phyloP scores from a whole-genome alignment of 1,140 invertebrate species.

The Meteorus sp. region DNA sequence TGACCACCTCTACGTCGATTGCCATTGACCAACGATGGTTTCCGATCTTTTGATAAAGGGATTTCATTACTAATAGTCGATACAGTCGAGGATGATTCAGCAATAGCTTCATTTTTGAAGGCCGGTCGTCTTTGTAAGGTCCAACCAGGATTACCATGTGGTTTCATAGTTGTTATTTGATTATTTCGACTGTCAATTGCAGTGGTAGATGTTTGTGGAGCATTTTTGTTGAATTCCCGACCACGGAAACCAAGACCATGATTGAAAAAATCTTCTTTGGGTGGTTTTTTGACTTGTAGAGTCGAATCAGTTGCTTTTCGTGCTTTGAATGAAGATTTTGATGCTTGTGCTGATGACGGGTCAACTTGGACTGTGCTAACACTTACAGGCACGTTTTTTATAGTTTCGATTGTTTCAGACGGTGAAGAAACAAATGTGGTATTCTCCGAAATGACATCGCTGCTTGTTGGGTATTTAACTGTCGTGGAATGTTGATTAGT shows the following conservation, averaged over 20 bases:
- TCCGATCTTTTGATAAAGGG: conserved; percentile 25
- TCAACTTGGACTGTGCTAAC: not conserved
- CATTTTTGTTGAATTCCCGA: conserved; percentile 33
- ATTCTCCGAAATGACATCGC: no score
- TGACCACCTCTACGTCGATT: conserved; percentile 40
- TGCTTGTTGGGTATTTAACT: no score
- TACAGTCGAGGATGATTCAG: conserved; percentile 1
- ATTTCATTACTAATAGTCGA: conserved; percentile 36
- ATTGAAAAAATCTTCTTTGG: conserved; percentile 53
- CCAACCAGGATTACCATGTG: conserved; percentile 46
- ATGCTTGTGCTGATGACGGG: not conserved
- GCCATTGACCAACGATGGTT: conserved; percentile 1
- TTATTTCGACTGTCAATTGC: not conserved
- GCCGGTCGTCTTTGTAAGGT: conserved; percentile 45
- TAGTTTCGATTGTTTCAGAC: not conserved
- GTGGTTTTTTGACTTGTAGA: conserved; percentile 7
- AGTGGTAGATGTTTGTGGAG: conserved; percentile 1
- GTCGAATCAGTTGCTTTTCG: conserved; percentile 27
- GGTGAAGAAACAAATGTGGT: no score
- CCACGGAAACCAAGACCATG: conserved; percentile 52
- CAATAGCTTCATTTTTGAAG: conserved; percentile 25
- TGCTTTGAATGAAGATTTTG: conserved; percentile 16
- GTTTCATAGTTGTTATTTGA: not conserved
- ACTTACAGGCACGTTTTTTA: not conserved
- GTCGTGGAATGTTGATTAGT: not conserved